Base-by-base conservation (phyloP, 1,140 invertebrate genomes). In the Camponotus floridanus region DNA sequence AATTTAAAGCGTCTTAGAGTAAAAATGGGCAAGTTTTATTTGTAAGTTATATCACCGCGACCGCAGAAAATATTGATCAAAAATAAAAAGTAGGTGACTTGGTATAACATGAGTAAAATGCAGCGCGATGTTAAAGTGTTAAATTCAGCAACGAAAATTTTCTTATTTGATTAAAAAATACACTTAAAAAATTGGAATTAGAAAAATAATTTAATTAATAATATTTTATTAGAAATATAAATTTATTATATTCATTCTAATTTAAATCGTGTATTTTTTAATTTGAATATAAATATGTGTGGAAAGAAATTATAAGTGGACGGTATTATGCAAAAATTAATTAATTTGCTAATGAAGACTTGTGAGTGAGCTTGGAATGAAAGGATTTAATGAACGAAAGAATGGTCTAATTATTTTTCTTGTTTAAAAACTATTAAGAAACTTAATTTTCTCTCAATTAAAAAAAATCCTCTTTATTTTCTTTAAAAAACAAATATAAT, bases 61-160 rank as follows among this genome's bases (percentile, higher is more conserved):
- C 21, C 39, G 67, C 39, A 33, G 78, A 71, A 73, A 57, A 71
- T 81, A 81, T 71, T 42, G 65, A 81, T 81, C 26, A 36, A 71
- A 45, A 59, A 4, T 45, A 57, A 59, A 61, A 81, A 81, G 18
- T 81, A 81, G 79, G 67, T 62, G 67, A 61, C 36, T 59, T 31
- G 48, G 36, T 33, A 26, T 18, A n/a, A 59, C 26, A 26, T 26
- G 1, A 59, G 45, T 42, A 71, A 26, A 73, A 81, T 57, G 51
- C 11, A 1, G 15, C 26, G 39, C 31, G 39, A 79, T 33, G 33
- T 55, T 31, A 15, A 39, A 71, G 13, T 65, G n/a, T 51, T 21
- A 51, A 67, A 7, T 62, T 76, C 3, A 13, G 18, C n/a, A 36
- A 26, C 26, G n/a, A 55, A 36, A 79, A 68, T 9, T 55, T 9